A percentile compares a stretch with the other conserved stretches of the same genome.
phyloP scores from a whole-genome alignment of 2,888 invertebrate species.

The Protonemura montana region DNA sequence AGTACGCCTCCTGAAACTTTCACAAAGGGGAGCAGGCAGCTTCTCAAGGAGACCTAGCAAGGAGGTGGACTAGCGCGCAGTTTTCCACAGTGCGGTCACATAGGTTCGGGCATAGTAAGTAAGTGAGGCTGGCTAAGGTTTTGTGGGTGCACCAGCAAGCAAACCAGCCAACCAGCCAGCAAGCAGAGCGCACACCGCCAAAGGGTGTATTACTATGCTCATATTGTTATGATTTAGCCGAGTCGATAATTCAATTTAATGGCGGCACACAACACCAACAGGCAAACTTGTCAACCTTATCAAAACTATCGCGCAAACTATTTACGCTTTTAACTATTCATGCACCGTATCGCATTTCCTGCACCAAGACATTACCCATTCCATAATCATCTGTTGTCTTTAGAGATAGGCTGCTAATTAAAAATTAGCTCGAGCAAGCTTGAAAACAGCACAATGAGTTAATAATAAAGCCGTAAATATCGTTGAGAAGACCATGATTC shows the following conservation, averaged over 20 bases:
- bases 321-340: background rate
- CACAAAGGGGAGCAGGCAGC: conserved; percentile 37
- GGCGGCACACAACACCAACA: background rate
- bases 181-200: background rate
- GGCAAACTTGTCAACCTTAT: conserved; percentile 20
- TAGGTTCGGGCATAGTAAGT: background rate
- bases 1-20: conserved; percentile 41
- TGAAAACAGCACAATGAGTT: background rate
- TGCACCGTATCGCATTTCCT: background rate
- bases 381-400: background rate
- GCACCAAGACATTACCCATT: background rate
- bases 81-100: background rate
- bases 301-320: conserved; percentile 26
- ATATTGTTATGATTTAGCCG: conserved; percentile 24
- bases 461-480: background rate
- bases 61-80: background rate
- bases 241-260: conserved; percentile 48
- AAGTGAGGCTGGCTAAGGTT: background rate
- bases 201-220: background rate
- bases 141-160: background rate
- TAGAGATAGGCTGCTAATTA: background rate
- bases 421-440: background rate
- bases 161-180: too few relatives aligned
- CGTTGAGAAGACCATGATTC: background rate
- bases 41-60: background rate